Evolutionary conservation across 2,888 invertebrate genomes (phyloP).

Genomic region (Gonocerus acuteangulatus): DNA sequence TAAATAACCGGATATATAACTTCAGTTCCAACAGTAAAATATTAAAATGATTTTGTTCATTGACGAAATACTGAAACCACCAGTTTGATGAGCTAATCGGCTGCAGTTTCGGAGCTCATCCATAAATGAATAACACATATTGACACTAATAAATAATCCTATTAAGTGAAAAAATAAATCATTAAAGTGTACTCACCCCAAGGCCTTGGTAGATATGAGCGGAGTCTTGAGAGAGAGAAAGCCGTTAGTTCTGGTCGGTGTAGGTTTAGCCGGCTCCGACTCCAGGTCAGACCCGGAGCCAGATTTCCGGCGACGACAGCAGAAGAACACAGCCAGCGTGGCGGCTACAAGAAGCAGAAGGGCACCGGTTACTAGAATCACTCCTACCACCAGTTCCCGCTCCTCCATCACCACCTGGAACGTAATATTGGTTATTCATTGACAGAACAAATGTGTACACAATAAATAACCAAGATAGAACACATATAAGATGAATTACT

Average conservation of each 20-base stretch:
- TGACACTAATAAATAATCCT: too few species aligned
- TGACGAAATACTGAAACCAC: too few species aligned
- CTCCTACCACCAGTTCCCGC: slow-evolving; percentile 57
- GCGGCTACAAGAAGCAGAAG: slow-evolving; percentile 52
- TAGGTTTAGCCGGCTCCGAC: slow-evolving; percentile 4
- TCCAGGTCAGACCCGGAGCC: slow-evolving; percentile 39
- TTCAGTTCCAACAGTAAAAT: too few species aligned
- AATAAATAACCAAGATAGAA: background rate
- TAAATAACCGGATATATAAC: too few species aligned
- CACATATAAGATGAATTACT: background rate
- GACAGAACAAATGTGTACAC: background rate
- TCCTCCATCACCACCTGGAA: slow-evolving; percentile 55
- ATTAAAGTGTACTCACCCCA: slow-evolving; percentile 67
- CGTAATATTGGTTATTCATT: background rate
- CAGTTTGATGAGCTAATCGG: too few species aligned
- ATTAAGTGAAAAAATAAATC: too few species aligned
- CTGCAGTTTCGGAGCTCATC: too few species aligned
- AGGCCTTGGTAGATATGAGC: slow-evolving; percentile 62
- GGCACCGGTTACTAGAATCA: slow-evolving; percentile 56
- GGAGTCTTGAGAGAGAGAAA: slow-evolving; percentile 65
- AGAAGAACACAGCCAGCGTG: slow-evolving; percentile 52
- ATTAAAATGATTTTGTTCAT: too few species aligned
- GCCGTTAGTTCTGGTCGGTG: slow-evolving; percentile 51
- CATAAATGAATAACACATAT: too few species aligned
- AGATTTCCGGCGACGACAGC: slow-evolving; percentile 50